phyloP scores from a whole-genome alignment of 53 echinoderm and acorn worm genomes.

The Paracentrotus lividus region DNA sequence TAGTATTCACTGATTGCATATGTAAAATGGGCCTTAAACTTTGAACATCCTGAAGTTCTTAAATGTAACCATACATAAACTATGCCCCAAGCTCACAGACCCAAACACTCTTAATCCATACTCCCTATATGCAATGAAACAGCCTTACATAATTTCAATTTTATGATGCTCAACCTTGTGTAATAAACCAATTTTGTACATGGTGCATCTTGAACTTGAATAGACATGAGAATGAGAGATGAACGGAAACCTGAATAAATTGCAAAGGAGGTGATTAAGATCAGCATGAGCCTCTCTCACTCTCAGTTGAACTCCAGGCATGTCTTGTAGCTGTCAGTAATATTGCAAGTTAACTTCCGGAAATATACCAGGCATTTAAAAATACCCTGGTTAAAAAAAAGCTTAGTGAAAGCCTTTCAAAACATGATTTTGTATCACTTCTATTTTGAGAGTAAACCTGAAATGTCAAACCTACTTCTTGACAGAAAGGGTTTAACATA shows the following conservation, averaged over 20 bases:
- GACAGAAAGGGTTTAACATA: conserved; percentile 9
- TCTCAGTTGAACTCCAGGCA: conserved; percentile 5
- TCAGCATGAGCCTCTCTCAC: neutral
- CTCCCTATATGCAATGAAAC: neutral
- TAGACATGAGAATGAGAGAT: neutral
- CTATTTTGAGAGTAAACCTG: neutral
- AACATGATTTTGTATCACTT: neutral
- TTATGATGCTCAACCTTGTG: too few species aligned
- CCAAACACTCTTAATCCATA: neutral
- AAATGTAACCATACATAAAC: too few species aligned
- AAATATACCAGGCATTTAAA: conserved; percentile 44
- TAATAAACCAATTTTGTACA: too few species aligned
- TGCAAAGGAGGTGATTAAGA: conserved; percentile 43
- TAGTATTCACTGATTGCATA: too few species aligned
- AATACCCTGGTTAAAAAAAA: neutral
- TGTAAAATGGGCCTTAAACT: too few species aligned
- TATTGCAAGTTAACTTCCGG: conserved; percentile 7
- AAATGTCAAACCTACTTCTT: neutral
- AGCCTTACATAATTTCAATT: neutral
- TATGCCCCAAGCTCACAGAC: neutral
- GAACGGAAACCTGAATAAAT: conserved; percentile 10
- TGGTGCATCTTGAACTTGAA: conserved; percentile 4
- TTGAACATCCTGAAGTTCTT: too few species aligned
- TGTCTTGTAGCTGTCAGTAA: neutral
- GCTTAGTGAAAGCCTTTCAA: conserved; percentile 25